Evolutionary conservation across 2,888 invertebrate species (phyloP).

Genomic region (Athetis lepigone): DNA sequence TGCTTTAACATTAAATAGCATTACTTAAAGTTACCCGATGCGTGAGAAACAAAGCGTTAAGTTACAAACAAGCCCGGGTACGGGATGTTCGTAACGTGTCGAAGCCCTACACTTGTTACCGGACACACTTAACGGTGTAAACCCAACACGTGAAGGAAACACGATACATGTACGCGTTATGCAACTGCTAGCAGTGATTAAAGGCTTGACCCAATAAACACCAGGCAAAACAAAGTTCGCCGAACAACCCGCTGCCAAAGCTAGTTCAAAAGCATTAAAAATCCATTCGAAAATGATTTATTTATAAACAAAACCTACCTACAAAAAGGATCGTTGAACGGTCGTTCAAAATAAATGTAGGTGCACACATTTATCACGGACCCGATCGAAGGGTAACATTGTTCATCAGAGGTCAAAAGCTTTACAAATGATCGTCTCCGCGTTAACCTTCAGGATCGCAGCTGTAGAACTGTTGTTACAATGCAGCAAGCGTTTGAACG

Average conservation of each 20-base stretch:
- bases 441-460: constrained; percentile 70
- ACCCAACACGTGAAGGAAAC: constrained; percentile 73
- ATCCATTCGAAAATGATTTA: constrained; percentile 47
- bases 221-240: constrained; percentile 61
- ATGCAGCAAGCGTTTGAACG: constrained; percentile 59
- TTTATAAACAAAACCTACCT: constrained; percentile 49
- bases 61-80: constrained; percentile 70
- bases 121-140: constrained; percentile 70
- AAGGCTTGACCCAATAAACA: constrained; percentile 73
- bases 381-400: constrained; percentile 65
- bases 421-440: constrained; percentile 74
- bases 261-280: constrained; percentile 38
- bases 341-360: constrained; percentile 48
- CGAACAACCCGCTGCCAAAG: constrained; percentile 51
- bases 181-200: constrained; percentile 72
- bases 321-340: constrained; percentile 43
- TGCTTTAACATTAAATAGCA: constrained; percentile 65
- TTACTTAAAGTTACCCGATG: constrained; percentile 71
- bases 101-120: constrained; percentile 71
- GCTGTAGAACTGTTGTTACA: constrained; percentile 67
- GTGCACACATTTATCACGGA: constrained; percentile 66
- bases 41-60: constrained; percentile 76
- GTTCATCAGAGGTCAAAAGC: constrained; percentile 74
- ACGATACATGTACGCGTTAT: constrained; percentile 68
- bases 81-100: constrained; percentile 63